Evolutionary conservation across 1,140 invertebrate species (phyloP).

Genomic region (Odontomachus brunneus): DNA sequence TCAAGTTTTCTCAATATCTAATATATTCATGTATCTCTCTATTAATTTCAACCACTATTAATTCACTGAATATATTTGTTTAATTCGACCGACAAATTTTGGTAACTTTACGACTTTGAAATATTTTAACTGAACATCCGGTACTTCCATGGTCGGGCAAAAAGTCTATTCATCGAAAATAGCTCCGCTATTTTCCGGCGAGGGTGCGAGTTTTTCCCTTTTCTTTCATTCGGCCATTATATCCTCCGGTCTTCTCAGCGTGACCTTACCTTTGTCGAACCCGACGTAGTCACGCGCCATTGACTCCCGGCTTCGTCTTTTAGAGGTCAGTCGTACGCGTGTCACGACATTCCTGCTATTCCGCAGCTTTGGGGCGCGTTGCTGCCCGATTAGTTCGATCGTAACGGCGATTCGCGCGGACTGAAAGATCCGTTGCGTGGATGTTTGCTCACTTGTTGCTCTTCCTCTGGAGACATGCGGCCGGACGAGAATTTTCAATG

Average conservation of each 20-base stretch:
- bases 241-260: constrained; percentile 51
- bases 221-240: constrained; percentile 66
- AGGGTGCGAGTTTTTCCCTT: constrained; percentile 35
- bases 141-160: constrained; percentile 58
- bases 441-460: constrained; percentile 61
- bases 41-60: no score
- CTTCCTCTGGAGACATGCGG: constrained; percentile 5
- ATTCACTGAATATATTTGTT: no score
- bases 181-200: not conserved
- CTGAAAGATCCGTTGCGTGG: constrained; percentile 37
- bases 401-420: constrained; percentile 34
- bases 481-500: constrained; percentile 39
- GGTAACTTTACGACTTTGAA: no score
- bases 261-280: constrained; percentile 60
- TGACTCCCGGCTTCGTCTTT: constrained; percentile 46
- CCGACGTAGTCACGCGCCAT: constrained; percentile 67
- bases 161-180: constrained; percentile 66
- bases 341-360: constrained; percentile 66
- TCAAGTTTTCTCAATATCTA: no score
- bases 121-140: not conserved
- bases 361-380: constrained; percentile 23
- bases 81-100: no score
- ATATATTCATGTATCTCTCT: no score
- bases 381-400: constrained; percentile 50
- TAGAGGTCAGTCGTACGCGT: constrained; percentile 41